Evolutionary conservation across 2,888 invertebrate species (phyloP).

Genomic region (Chironomus tentans): DNA sequence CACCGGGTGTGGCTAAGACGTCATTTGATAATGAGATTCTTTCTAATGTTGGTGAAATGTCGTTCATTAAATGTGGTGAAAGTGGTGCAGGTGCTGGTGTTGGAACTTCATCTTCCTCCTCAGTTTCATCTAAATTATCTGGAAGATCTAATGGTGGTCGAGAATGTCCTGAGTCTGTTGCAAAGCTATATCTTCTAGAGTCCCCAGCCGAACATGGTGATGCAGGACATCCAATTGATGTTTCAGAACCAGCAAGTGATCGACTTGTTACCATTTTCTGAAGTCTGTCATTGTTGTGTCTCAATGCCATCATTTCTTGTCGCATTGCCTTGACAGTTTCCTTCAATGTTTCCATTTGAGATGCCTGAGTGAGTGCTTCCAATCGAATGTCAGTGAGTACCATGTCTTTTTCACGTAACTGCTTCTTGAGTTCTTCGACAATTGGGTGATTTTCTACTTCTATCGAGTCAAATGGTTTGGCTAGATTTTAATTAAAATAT

Average conservation of each 20-base stretch:
- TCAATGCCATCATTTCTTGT: slow-evolving; percentile 93
- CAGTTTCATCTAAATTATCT: slow-evolving; percentile 39
- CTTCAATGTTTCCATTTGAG: slow-evolving; percentile 90
- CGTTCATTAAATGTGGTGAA: slow-evolving; percentile 39
- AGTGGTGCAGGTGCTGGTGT: slow-evolving; percentile 38
- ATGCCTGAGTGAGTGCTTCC: slow-evolving; percentile 93
- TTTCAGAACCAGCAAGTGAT: slow-evolving; percentile 54
- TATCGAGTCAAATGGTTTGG: slow-evolving; percentile 42
- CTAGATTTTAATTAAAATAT: slow-evolving; percentile 29
- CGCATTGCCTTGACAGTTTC: slow-evolving; percentile 97
- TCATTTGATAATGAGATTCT: slow-evolving; percentile 32
- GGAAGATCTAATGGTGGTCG: slow-evolving; percentile 43
- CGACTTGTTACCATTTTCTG: slow-evolving; percentile 72
- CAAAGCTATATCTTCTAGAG: slow-evolving; percentile 51
- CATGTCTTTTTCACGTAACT: slow-evolving; percentile 90
- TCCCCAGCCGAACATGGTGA: slow-evolving; percentile 45
- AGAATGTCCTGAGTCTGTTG: slow-evolving; percentile 42
- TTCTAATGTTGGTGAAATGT: slow-evolving; percentile 36
- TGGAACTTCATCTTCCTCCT: slow-evolving; percentile 37
- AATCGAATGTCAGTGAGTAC: slow-evolving; percentile 92
- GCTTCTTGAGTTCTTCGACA: slow-evolving; percentile 80
- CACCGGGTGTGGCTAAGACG: slow-evolving; percentile 39
- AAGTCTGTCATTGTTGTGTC: slow-evolving; percentile 91
- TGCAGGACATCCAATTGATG: slow-evolving; percentile 45
- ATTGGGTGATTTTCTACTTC: slow-evolving; percentile 41